Evolutionary conservation across 2,888 invertebrate species (phyloP), one percentile per base, ranked within the genome.

Genomic region (Drosophila neonasuta): DNA sequence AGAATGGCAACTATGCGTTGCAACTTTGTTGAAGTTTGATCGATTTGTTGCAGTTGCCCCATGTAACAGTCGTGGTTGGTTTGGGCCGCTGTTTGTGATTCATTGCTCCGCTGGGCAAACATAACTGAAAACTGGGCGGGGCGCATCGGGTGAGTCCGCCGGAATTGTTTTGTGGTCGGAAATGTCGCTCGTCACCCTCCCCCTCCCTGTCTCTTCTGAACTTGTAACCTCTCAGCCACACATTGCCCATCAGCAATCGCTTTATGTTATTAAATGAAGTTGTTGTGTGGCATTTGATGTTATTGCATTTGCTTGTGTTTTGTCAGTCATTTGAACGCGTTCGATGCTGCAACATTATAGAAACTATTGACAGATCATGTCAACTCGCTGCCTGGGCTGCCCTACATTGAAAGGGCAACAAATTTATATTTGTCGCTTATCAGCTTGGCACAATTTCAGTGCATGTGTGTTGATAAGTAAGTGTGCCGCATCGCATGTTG

Each of bases 41-140:
- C 87, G 86, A 83, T 82, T 83, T 56, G 65, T n/a, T 71, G 75
- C 77, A 69, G 60, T 52, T 39, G 44, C 17, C 15, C 30, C 17
- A 17, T 17, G 7, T 77, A 74, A 65, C 77, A 59, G 84, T 86
- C 85, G 82, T 74, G 87, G 85, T 81, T 77, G 74, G 63, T 34
- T 73, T 63, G 71, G 55, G 20, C 15, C 34, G 30, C 45, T 30
- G 30, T 48, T 60, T 68, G 63, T 68, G 63, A 54, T 61, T 72
- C 52, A 61, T 49, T 54, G 73, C 74, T 61, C 59, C 62, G 59
- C n/a, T 76, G 66, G 67, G 74, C 71, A 79, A 71, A 62, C 62
- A 81, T 71, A 83, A 24, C 24, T 24, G 6, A 24, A 86, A 68
- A 72, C 65, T 42, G 71, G 66, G 55, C 52, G 63, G 76, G 81